Evolutionary conservation across 2,113 vertebrate genomes (phyloP).

Genomic region (Bubo blakistoni): DNA sequence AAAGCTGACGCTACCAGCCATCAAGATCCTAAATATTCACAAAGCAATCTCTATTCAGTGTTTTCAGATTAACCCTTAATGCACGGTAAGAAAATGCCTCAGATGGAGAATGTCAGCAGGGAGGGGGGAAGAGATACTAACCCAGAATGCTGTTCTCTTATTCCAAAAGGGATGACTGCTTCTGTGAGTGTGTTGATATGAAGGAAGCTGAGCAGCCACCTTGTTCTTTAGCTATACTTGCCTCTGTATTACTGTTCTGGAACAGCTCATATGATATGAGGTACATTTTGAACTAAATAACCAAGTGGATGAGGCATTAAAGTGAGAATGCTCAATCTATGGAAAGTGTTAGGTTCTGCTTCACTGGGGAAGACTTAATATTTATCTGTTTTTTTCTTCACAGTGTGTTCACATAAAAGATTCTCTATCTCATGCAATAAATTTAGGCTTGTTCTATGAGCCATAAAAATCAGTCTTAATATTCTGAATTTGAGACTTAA

Average conservation of each 20-base stretch:
- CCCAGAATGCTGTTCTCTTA: background rate
- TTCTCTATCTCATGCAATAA: fast-evolving
- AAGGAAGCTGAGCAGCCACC: background rate
- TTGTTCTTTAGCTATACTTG: background rate
- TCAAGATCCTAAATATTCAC: background rate
- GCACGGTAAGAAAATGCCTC: background rate
- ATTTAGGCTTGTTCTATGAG: background rate
- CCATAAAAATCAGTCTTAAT: background rate
- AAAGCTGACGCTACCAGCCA: background rate
- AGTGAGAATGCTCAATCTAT: background rate
- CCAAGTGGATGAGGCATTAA: background rate
- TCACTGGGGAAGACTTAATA: background rate
- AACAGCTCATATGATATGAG: background rate
- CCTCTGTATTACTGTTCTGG: background rate
- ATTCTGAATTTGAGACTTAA: background rate
- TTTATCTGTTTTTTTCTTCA: background rate
- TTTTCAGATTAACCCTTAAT: background rate
- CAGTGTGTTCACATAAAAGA: background rate
- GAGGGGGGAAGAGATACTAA: too few species aligned
- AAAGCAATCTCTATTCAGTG: background rate
- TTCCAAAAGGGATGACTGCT: background rate
- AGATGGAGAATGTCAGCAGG: background rate
- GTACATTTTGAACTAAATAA: background rate
- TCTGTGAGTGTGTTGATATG: background rate
- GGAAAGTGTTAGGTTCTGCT: background rate